phyloP scores from a whole-genome alignment of 2,888 invertebrate species.

The Rhamnusium bicolor region DNA sequence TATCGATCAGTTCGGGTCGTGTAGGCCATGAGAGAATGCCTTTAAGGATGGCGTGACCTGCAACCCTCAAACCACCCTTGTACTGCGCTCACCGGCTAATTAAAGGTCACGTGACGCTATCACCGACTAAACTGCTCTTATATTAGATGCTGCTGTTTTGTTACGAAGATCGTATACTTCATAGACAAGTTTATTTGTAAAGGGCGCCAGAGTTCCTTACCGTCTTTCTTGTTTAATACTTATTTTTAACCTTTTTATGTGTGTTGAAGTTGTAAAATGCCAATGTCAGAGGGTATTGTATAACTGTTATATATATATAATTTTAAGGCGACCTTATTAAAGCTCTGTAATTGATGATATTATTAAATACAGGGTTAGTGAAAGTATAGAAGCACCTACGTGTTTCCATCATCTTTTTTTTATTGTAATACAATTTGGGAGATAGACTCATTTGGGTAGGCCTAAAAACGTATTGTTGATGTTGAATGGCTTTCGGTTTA shows the following conservation, averaged over 20 bases:
- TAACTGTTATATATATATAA: not conserved
- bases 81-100: slow-evolving; percentile 65
- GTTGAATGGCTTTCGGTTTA: too few relatives aligned
- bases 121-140: slow-evolving; percentile 63
- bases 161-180: slow-evolving; percentile 42
- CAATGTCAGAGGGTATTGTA: slow-evolving; percentile 2
- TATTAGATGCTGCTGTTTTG: slow-evolving; percentile 56
- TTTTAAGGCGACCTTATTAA: not conserved
- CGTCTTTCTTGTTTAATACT: slow-evolving; percentile 24
- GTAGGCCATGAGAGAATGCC: slow-evolving; percentile 59
- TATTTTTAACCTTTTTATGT: slow-evolving; percentile 32
- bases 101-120: slow-evolving; percentile 68
- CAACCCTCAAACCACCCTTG: slow-evolving; percentile 65
- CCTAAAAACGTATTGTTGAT: too few relatives aligned
- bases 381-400: too few relatives aligned
- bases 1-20: slow-evolving; percentile 60
- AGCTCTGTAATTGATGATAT: not conserved
- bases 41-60: slow-evolving; percentile 67
- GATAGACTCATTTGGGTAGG: too few relatives aligned
- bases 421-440: too few relatives aligned
- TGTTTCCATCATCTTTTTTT: too few relatives aligned
- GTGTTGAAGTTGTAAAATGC: slow-evolving; percentile 19
- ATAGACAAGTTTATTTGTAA: slow-evolving; percentile 56
- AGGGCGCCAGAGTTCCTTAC: slow-evolving; percentile 20
- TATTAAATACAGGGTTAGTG: too few relatives aligned